These are phyloP conservation scores for Idaea straminata DNA, from an alignment of 2,888 invertebrate genomes.

Conservation along the genomic window DNA sequence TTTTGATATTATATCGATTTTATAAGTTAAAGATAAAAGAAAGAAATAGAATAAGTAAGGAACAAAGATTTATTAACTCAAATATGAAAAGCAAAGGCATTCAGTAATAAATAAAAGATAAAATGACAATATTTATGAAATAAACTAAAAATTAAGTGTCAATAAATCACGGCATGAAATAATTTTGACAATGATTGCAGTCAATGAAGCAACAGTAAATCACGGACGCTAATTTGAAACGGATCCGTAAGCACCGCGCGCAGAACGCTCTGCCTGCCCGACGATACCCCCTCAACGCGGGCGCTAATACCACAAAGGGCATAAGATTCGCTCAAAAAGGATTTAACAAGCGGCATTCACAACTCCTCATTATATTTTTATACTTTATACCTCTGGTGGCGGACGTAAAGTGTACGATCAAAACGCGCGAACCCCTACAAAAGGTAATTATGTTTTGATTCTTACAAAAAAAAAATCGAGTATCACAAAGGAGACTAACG, in stretches of 20 bases:
- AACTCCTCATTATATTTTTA: slow-evolving; percentile 78
- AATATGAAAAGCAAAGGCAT: background rate
- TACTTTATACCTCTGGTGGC: slow-evolving; percentile 73
- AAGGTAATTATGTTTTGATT: slow-evolving; percentile 81
- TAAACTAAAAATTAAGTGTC: slow-evolving; percentile 20
- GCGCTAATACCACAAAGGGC: slow-evolving; percentile 72
- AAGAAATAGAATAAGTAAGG: background rate
- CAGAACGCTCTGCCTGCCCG: slow-evolving; percentile 42
- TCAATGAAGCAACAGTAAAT: slow-evolving; percentile 62
- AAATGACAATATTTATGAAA: slow-evolving; percentile 1
- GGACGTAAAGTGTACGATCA: slow-evolving; percentile 77
- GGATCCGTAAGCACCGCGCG: slow-evolving; percentile 57
- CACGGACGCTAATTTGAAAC: slow-evolving; percentile 73
- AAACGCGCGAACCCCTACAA: slow-evolving; percentile 79
- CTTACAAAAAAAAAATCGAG: slow-evolving; percentile 75
- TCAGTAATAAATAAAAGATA: background rate
- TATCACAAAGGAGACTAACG: slow-evolving; percentile 80
- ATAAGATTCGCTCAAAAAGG: slow-evolving; percentile 70
- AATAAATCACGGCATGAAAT: slow-evolving; percentile 61
- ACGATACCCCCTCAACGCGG: slow-evolving; percentile 23
- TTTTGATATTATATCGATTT: background rate
- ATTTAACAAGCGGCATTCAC: slow-evolving; percentile 79
- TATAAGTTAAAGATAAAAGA: background rate
- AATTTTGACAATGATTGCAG: slow-evolving; percentile 32
- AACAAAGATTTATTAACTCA: background rate